Evolutionary conservation across 2,888 invertebrate genomes (phyloP).

Genomic region (Tetragnatha montana): DNA sequence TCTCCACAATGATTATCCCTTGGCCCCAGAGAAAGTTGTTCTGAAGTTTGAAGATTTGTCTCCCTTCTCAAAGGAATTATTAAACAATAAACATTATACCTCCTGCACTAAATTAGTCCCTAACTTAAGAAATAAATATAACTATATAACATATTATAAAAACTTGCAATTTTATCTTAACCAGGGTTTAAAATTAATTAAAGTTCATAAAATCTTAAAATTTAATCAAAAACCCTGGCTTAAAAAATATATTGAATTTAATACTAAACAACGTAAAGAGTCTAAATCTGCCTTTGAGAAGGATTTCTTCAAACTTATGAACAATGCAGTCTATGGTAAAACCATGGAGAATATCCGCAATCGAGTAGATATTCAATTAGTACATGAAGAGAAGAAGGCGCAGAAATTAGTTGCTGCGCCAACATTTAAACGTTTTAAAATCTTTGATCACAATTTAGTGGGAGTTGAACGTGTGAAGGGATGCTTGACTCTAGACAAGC

Average conservation of each 20-base stretch:
- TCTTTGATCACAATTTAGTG: constrained; percentile 32
- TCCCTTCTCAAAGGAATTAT: not conserved
- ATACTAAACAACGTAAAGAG: constrained; percentile 71
- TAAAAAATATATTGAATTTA: constrained; percentile 67
- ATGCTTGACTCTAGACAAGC: constrained; percentile 71
- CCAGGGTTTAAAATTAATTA: constrained; percentile 66
- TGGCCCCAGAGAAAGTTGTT: constrained; percentile 60
- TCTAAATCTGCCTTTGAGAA: constrained; percentile 75
- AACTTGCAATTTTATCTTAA: constrained; percentile 72
- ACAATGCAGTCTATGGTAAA: constrained; percentile 75
- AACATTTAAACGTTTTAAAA: constrained; percentile 33
- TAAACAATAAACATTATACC: not conserved
- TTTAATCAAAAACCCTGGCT: constrained; percentile 65
- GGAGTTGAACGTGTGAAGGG: constrained; percentile 40
- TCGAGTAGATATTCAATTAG: constrained; percentile 73
- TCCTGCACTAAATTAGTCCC: constrained; percentile 52
- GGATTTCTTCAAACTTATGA: constrained; percentile 75
- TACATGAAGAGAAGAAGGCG: constrained; percentile 21
- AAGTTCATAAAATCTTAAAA: constrained; percentile 2
- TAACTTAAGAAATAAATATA: constrained; percentile 67
- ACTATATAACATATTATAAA: constrained; percentile 73
- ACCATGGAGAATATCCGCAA: constrained; percentile 74
- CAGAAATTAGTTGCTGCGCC: constrained; percentile 54
- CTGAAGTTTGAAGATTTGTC: not conserved
- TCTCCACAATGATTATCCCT: constrained; percentile 39